These are phyloP conservation scores for Gobius niger DNA, from an alignment of 2,113 vertebrate species.

Conservation along the genomic window DNA sequence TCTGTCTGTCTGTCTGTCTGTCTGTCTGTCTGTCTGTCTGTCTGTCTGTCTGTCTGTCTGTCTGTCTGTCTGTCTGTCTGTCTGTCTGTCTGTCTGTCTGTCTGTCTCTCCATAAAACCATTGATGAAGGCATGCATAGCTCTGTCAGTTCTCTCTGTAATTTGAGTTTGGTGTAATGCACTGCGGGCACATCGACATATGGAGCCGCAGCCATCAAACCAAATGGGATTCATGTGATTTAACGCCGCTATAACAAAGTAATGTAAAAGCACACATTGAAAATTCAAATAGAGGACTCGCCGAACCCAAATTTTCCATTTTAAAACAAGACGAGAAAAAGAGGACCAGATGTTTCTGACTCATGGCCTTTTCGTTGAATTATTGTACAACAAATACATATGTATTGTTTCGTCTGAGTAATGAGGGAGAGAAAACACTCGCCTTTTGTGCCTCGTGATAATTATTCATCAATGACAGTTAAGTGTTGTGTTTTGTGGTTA, in stretches of 20 bases:
- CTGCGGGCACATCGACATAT: conserved; percentile 14
- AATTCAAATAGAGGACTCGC: too few species aligned
- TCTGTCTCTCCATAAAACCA: background rate
- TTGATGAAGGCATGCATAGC: background rate
- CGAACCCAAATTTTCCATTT: too few species aligned
- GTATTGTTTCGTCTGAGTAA: too few species aligned
- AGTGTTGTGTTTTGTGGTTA: too few species aligned
- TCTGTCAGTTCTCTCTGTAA: background rate
- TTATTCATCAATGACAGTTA: too few species aligned
- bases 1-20: background rate
- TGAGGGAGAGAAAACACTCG: too few species aligned
- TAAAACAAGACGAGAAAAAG: too few species aligned
- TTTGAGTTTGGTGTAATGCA: conserved; percentile 17
- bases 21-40: background rate
- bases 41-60: background rate
- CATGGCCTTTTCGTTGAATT: too few species aligned
- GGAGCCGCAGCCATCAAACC: conserved; percentile 5
- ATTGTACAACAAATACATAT: too few species aligned
- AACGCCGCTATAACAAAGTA: background rate
- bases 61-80: background rate
- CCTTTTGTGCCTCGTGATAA: too few species aligned
- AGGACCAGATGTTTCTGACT: too few species aligned
- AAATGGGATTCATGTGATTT: background rate
- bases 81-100: background rate
- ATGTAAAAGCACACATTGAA: too few species aligned